These are phyloP conservation scores for Rhopalosiphum maidis DNA, from an alignment of 1,140 invertebrate genomes.

Conservation along the genomic window DNA sequence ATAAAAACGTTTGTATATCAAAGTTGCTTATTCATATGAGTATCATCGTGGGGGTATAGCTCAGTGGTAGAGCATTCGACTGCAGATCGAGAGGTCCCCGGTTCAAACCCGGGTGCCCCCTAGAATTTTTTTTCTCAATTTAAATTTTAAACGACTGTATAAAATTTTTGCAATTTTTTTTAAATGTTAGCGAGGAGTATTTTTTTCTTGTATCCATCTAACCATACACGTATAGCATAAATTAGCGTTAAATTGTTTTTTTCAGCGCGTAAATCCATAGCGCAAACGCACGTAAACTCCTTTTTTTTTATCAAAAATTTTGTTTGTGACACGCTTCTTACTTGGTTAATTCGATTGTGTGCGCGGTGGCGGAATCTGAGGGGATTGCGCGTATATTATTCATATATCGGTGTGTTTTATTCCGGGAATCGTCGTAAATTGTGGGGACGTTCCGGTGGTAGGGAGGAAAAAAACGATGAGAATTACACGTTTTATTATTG, in stretches of 20 bases:
- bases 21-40: neutral
- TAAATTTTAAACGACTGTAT: neutral
- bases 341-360: slow-evolving; percentile 8
- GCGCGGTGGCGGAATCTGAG: neutral
- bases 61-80: slow-evolving; percentile 93
- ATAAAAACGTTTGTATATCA: neutral
- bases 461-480: neutral
- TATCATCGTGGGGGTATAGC: slow-evolving; percentile 75
- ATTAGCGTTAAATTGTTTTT: neutral
- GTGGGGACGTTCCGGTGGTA: neutral
- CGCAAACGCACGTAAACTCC: neutral
- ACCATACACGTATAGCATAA: neutral
- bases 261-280: neutral
- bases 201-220: neutral
- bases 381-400: slow-evolving; percentile 30
- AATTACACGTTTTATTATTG: slow-evolving; percentile 28
- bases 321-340: slow-evolving; percentile 29
- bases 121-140: slow-evolving; percentile 63
- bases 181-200: neutral
- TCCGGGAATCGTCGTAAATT: neutral
- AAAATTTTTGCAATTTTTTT: neutral
- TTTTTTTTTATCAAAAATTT: neutral
- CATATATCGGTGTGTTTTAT: slow-evolving; percentile 24
- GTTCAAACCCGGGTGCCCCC: slow-evolving; percentile 94
- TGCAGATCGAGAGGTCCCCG: slow-evolving; percentile 93